Base-by-base conservation (phyloP, 1,140 invertebrate genomes). In the Pristionchus pacificus region DNA sequence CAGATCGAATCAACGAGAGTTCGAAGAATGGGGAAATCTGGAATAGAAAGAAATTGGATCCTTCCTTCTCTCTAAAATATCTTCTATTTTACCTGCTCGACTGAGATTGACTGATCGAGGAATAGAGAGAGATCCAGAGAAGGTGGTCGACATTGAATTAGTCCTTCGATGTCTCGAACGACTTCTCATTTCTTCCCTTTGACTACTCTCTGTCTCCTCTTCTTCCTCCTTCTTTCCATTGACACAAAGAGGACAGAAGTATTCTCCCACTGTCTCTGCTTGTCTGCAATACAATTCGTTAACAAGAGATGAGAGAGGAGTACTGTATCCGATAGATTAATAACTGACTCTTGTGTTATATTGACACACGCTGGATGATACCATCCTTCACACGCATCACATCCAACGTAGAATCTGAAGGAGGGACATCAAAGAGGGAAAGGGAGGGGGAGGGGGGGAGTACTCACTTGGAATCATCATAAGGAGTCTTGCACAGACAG, bases 391-490 rank as follows among this genome's bases (percentile, higher is more conserved):
- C 38, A 49, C 38, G 38, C 6, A 49, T 49, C 38, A 19, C 38
- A 49, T 6, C 38, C 38, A 19, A 49, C 38, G 19, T 49, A 49
- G 19, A 49, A 49, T 49, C 38, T 49, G 38, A 49, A 49, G 38
- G 19, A 49, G 6, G 38, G 6, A 49, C 38, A 49, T 49, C 38
- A 6, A 49, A 10, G 38, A 10, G 38, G 38, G 6, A 6, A 10
- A 84, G 83, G 78, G 89, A 89, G 88, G 90, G 90, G 89, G 89
- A 90, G 90, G 90, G 88, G 89, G 89, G 89, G 90, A 89, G 90
- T 88, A 49, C 38, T 10, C 19, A 49, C 38, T 19, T 49, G 38
- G 38, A 49, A 49, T 49, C 38, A 49, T 49, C 38, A 19, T 49
- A 49, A 19, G 38, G 38, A 19, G 38, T 49, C 19, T 19, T 6